Base-by-base conservation (phyloP, 2,888 invertebrate species). In the Pandemis heparana region DNA sequence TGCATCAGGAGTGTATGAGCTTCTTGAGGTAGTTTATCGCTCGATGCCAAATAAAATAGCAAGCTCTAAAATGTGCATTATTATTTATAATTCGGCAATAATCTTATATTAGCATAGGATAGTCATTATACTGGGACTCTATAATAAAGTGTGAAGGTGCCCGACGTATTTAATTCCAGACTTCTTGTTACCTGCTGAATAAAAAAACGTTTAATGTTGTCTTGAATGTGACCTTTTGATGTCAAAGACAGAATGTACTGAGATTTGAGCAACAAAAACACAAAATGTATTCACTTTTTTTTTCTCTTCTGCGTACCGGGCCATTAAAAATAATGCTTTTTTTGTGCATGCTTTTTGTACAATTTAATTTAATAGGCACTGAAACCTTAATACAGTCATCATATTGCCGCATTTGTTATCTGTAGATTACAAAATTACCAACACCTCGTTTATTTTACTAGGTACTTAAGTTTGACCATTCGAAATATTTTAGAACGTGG, bases 1-100 rank as follows among this genome's bases (percentile, higher is more conserved):
- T 71, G 90, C 95, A 75, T 85, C 90, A 14, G 96, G 96, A 18
- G 96, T 96, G 51, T 84, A 91, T 66, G 96, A 96, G 87, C 95
- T 96, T 72, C 83, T 97, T 69, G 86, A 95, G 83, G 96, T 96
- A 65, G 18, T 16, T n/a, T 18, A 61, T 64, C 39, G 16, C 18
- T 66, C 12, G 9, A 10, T 56, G 9, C 14, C 9, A 16, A 59
- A 16, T 41, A 12, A 16, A 39, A 56, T 41, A 51, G 46, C 12
- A 16, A 18, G 53, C 18, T n/a, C 18, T 53, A 53, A 59, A 56
- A 70, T 65, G 51, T 51, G 38, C 16, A 51, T 32, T 38, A 38
- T 51, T 12, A 14, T 46, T 12, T 38, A 38, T 51, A 16, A 14
- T 46, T 12, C 63, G 14, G 23, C 23, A 63, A 23, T 46, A 14